Percentiles rank a stretch among this genome's conserved stretches.
These are phyloP conservation scores for Deilephila elpenor DNA, from an alignment of 2,888 invertebrate genomes.

Conservation along the genomic window DNA sequence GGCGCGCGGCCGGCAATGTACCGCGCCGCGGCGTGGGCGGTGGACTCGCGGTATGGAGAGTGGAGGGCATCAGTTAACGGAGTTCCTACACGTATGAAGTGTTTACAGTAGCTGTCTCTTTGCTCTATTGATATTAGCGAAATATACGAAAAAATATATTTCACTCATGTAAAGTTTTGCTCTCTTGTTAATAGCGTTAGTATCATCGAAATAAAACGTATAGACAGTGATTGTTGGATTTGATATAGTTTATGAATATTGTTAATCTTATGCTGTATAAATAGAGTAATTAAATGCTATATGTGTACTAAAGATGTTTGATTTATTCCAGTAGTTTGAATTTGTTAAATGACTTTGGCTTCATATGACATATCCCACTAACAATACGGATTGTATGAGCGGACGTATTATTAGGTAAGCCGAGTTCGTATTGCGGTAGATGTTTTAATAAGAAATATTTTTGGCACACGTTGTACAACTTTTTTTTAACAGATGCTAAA, in stretches of 20 bases:
- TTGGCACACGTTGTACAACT: background rate
- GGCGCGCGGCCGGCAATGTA: background rate
- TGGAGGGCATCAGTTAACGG: slow-evolving; percentile 44
- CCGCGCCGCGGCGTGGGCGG: background rate
- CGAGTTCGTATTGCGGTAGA: slow-evolving; percentile 57
- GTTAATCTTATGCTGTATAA: slow-evolving; percentile 85
- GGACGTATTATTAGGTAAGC: slow-evolving; percentile 77
- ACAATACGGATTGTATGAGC: slow-evolving; percentile 59
- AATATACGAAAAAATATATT: slow-evolving; percentile 53
- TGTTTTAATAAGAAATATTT: slow-evolving; percentile 60
- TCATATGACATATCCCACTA: slow-evolving; percentile 54
- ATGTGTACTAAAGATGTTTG: slow-evolving; percentile 80
- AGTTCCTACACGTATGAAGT: slow-evolving; percentile 69
- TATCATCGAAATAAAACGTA: slow-evolving; percentile 78
- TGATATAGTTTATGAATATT: slow-evolving; percentile 85
- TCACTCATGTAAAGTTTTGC: slow-evolving; percentile 75
- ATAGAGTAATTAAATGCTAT: slow-evolving; percentile 85
- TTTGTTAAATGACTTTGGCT: slow-evolving; percentile 55
- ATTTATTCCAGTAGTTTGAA: slow-evolving; percentile 75
- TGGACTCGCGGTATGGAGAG: slow-evolving; percentile 25
- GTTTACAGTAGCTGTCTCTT: slow-evolving; percentile 58
- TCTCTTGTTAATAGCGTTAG: slow-evolving; percentile 83
- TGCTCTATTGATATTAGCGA: slow-evolving; percentile 61
- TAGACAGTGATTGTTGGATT: slow-evolving; percentile 84
- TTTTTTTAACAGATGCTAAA: no score